Base-by-base conservation (phyloP, 2,888 invertebrate genomes). In the Nomada flava region DNA sequence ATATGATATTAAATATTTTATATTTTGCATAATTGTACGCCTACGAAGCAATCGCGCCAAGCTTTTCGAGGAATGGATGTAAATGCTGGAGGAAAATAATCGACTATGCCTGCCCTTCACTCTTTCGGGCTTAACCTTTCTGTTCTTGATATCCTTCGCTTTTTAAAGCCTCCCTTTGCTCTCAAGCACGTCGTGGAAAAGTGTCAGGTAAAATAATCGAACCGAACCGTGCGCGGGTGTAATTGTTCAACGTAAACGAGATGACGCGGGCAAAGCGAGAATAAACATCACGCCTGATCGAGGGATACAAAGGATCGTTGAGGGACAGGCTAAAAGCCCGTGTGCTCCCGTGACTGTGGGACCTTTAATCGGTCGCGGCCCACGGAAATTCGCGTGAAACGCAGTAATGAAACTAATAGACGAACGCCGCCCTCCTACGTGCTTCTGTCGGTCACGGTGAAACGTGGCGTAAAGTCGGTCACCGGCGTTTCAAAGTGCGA, bases 391-490 rank as follows among this genome's bases (percentile, higher is more conserved):
- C 85, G 69, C 73, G 82, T 53, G 81, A 79, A 83, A 76, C 76
- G 76, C 67, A 57, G 67, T 70, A 85, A 80, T 73, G 86, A 86
- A 88, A 88, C 79, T 88, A 86, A 85, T 88, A 85, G 82, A 72
- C 75, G 75, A 72, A 68, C 15, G 9, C 29, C 47, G 26, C 63
- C 67, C 59, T 68, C 29, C 47, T 55, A 52, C 63, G 62, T 62
- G 44, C 18, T 63, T 57, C 55, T 57, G 65, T 47, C 72, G 73
- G 62, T 52, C 44, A 52, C 69, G 71, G 82, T 83, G 79, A 89
- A 88, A 76, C 81, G 81, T 83, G 79, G 79, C 81, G 82, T 78
- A 86, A 87, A 88, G 80, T 89, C 86, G 84, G 83, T 86, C 88
- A 83, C 55, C 60, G 74, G 20, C 59, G 71, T 83, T 82, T 86